Base-by-base conservation (phyloP, 1,140 invertebrate species). In the Drosophila miranda region DNA sequence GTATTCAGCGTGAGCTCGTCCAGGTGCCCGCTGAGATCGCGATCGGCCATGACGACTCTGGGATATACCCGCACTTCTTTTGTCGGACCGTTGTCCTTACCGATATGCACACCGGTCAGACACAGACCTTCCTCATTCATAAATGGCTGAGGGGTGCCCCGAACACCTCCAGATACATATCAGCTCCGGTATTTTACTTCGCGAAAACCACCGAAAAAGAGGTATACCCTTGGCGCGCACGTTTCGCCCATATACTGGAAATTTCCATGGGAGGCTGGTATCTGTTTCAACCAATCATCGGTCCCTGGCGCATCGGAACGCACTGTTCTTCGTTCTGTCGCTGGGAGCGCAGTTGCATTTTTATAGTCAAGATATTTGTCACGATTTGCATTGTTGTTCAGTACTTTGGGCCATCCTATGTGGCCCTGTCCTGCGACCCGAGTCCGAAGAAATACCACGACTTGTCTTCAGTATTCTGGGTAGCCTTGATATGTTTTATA, bases 51-150 rank as follows among this genome's bases (percentile, higher is more conserved):
- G 74, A 76, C 28, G 49, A 30, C 19, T 46, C 63, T 0, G 69
- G 69, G 9, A 76, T 73, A 28, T 58, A 73, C 48, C 74, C 74
- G 1, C n/a, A 73, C 9, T 72, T 68, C n/a, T 76, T 55, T 58
- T 73, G 69, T 23, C 48, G 62, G 11, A 54, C 7, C 11, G 54
- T 73, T 5, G 21, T 68, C 5, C 13, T 76, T 4, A 51, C 34
- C 13, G 74, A 76, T n/a, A 50, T 54, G 0, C 0, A 48, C 2
- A 52, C 58, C 6, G 45, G 50, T 2, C 16, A 59, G 4, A 51
- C 63, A 3, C 74, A 76, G 59, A 21, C 52, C 14, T 69, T 76
- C 54, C 23, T 23, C 0, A 3, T 73, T 26, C n/a, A 62, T 0
- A 53, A 64, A 3, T 76, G 63, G 69, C 6, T 73, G 0, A 45